A percentile compares a stretch with the other conserved stretches of the same genome.
phyloP scores from a whole-genome alignment of 2,113 vertebrate species.

The Motacilla tschutschensis region DNA sequence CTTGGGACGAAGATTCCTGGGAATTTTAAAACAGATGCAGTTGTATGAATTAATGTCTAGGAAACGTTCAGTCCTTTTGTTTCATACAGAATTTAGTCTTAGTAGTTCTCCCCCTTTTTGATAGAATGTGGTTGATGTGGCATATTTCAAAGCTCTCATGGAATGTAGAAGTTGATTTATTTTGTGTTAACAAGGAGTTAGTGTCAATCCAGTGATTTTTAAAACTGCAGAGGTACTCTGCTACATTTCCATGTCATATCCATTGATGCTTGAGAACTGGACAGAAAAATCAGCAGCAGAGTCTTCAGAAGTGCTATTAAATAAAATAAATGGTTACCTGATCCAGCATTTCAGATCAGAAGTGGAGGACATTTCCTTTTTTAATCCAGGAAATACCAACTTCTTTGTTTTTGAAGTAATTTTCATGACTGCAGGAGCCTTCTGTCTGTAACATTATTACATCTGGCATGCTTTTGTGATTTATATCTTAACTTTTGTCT shows the following conservation, averaged over 20 bases:
- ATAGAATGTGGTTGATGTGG: background rate
- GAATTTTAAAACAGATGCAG: background rate
- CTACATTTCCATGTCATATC: background rate
- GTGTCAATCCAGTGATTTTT: background rate
- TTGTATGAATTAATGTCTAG: background rate
- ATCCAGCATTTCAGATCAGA: background rate
- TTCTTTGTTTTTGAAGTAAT: background rate
- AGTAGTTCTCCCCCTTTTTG: background rate
- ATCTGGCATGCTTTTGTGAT: background rate
- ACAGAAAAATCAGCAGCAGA: background rate
- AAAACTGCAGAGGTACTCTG: background rate
- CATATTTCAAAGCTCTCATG: background rate
- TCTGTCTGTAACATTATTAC: background rate
- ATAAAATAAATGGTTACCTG: background rate
- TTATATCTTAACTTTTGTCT: background rate
- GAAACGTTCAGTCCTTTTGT: background rate
- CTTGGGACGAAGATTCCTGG: background rate
- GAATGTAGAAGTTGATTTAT: background rate
- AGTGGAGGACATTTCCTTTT: background rate
- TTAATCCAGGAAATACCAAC: background rate
- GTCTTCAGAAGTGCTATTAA: background rate
- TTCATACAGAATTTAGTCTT: background rate
- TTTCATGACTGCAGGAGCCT: background rate
- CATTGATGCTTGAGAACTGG: background rate
- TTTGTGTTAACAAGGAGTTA: background rate